phyloP scores from a whole-genome alignment of 2,113 vertebrate species.

The Cyphomyrus discorhynchus region DNA sequence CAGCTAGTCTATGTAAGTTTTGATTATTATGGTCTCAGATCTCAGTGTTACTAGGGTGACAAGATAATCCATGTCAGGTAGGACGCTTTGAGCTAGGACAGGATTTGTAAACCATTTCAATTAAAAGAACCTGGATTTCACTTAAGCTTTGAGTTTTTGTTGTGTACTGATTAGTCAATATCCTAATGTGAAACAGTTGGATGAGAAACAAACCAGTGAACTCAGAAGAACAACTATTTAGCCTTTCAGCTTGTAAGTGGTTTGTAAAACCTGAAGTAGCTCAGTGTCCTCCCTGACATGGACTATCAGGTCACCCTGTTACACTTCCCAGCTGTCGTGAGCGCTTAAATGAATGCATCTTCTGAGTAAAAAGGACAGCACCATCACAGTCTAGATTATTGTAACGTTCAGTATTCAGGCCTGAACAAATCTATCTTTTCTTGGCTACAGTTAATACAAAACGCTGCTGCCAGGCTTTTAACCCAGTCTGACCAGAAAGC shows the following conservation, averaged over 20 bases:
- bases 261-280: not conserved
- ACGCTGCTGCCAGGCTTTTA: too few species aligned
- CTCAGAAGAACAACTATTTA: not conserved
- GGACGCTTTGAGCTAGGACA: not conserved
- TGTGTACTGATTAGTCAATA: not conserved
- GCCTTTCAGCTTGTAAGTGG: not conserved
- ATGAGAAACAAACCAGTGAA: not conserved
- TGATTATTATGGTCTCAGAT: not conserved
- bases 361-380: not conserved
- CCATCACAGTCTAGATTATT: not conserved
- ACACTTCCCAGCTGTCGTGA: not conserved
- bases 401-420: too few species aligned
- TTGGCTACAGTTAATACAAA: too few species aligned
- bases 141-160: not conserved
- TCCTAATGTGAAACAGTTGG: not conserved
- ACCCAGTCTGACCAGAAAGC: too few species aligned
- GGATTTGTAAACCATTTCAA: not conserved
- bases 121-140: not conserved
- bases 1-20: not conserved
- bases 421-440: too few species aligned
- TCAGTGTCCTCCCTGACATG: not conserved
- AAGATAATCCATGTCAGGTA: not conserved
- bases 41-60: not conserved
- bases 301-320: not conserved
- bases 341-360: not conserved